Conservation (phyloP, 2,113 vertebrate genomes). For the Taurulus bubalis region DNA sequence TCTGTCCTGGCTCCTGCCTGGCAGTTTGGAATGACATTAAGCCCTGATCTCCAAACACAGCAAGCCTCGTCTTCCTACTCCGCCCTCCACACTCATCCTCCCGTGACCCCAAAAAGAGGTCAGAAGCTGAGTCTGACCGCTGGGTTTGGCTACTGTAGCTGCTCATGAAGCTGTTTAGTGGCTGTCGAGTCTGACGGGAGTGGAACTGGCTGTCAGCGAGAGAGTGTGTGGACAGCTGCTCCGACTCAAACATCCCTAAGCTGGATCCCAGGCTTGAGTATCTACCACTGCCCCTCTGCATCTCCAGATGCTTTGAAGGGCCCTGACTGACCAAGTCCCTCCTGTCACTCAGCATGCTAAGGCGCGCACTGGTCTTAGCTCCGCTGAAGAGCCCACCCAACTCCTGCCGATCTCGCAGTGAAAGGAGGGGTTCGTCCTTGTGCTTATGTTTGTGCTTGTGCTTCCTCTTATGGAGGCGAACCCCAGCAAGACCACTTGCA, state of each 20-base stretch:
- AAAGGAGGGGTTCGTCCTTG: slow-evolving; percentile 92
- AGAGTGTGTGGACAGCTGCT: slow-evolving; percentile 90
- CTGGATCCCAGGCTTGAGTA: slow-evolving; percentile 83
- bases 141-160: slow-evolving; percentile 90
- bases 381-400: slow-evolving; percentile 93
- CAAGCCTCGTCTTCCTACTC: slow-evolving; percentile 89
- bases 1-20: slow-evolving; percentile 86
- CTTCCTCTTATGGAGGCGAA: slow-evolving; percentile 97
- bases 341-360: slow-evolving; percentile 87
- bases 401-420: slow-evolving; percentile 89
- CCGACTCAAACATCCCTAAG: slow-evolving; percentile 91
- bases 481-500: slow-evolving; percentile 85
- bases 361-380: slow-evolving; percentile 88
- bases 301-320: slow-evolving; percentile 85
- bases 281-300: slow-evolving; percentile 90
- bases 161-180: slow-evolving; percentile 88
- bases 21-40: slow-evolving; percentile 90
- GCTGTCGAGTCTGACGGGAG: slow-evolving; percentile 89
- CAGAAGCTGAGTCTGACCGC: slow-evolving; percentile 77
- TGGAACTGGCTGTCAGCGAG: slow-evolving; percentile 92
- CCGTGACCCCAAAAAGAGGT: slow-evolving; percentile 88
- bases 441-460: slow-evolving; percentile 99
- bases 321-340: slow-evolving; percentile 87
- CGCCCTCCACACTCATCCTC: slow-evolving; percentile 86
- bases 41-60: slow-evolving; percentile 94